These are phyloP conservation scores for Acrossocheilus wenchowensis DNA, from an alignment of 2,797 vertebrate species.

Conservation along the genomic window DNA sequence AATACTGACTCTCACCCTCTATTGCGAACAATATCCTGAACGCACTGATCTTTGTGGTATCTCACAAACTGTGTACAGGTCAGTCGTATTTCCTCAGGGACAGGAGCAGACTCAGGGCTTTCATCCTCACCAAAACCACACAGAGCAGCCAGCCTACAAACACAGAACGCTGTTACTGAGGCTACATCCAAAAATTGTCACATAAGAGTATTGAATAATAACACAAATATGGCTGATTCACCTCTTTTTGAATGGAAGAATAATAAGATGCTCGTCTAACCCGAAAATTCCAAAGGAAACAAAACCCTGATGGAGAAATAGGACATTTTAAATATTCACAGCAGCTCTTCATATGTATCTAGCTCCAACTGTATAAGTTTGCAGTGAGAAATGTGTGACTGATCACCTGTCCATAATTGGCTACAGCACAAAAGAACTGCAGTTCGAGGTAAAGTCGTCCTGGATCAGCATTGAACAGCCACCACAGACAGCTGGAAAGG, in stretches of 20 bases:
- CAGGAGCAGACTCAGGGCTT: conserved; percentile 66
- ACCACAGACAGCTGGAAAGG: conserved; percentile 97
- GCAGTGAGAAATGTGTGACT: not conserved
- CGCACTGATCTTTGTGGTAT: conserved; percentile 94
- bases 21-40: conserved; percentile 88
- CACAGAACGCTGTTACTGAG: conserved; percentile 22
- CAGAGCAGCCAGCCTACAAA: conserved; percentile 83
- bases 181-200: conserved; percentile 12
- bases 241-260: conserved; percentile 95
- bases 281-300: conserved; percentile 96
- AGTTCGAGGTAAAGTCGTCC: conserved; percentile 94
- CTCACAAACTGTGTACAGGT: conserved; percentile 94
- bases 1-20: conserved; percentile 76
- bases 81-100: conserved; percentile 92
- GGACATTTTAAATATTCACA: not conserved
- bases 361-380: not conserved
- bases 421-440: conserved; percentile 96
- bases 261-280: conserved; percentile 94
- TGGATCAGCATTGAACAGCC: conserved; percentile 93
- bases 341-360: not conserved
- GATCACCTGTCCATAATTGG: conserved; percentile 95
- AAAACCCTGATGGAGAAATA: conserved; percentile 84
- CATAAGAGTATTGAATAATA: not conserved
- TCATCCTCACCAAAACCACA: conserved; percentile 74
- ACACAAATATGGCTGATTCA: conserved; percentile 64